phyloP scores from a whole-genome alignment of 2,888 invertebrate species.

The Drymonia ruficornis region DNA sequence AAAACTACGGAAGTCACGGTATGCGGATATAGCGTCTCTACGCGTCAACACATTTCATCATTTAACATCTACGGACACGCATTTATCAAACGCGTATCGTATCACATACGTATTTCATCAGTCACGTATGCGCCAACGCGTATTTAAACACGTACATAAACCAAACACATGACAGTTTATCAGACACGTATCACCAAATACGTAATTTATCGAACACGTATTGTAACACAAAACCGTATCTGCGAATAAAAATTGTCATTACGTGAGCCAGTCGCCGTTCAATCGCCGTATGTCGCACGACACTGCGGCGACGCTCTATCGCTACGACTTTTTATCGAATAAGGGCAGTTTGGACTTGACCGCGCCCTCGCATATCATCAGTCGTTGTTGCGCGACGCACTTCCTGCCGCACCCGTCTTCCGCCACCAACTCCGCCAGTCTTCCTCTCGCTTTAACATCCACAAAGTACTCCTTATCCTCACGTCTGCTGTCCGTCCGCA shows the following conservation, averaged over 20 bases:
- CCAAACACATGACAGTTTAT: conserved; percentile 1
- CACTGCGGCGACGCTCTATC: conserved; percentile 24
- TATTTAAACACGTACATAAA: background rate
- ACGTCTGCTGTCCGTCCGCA: conserved; percentile 22
- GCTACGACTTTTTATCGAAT: conserved; percentile 88
- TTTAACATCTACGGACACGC: background rate
- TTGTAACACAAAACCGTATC: background rate
- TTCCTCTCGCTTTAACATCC: conserved; percentile 25
- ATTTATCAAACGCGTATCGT: conserved; percentile 1
- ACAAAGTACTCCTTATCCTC: conserved; percentile 12
- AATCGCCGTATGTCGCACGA: conserved; percentile 6
- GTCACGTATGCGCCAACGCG: background rate
- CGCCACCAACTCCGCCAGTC: conserved; percentile 36
- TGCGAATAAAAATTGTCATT: background rate
- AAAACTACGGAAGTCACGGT: conserved; percentile 33
- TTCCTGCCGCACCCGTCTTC: conserved; percentile 53
- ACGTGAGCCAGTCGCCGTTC: conserved; percentile 1
- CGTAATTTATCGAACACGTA: conserved; percentile 1
- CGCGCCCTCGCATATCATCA: conserved; percentile 94
- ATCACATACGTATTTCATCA: background rate
- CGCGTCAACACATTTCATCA: conserved; percentile 3
- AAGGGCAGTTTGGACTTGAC: conserved; percentile 93
- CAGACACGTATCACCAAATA: background rate
- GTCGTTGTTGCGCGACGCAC: conserved; percentile 86
- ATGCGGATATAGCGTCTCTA: conserved; percentile 7